Percentiles rank a stretch among this genome's conserved stretches.
Evolutionary conservation across 1,140 invertebrate species (phyloP).

Genomic region (Hylaeus anthracinus): DNA sequence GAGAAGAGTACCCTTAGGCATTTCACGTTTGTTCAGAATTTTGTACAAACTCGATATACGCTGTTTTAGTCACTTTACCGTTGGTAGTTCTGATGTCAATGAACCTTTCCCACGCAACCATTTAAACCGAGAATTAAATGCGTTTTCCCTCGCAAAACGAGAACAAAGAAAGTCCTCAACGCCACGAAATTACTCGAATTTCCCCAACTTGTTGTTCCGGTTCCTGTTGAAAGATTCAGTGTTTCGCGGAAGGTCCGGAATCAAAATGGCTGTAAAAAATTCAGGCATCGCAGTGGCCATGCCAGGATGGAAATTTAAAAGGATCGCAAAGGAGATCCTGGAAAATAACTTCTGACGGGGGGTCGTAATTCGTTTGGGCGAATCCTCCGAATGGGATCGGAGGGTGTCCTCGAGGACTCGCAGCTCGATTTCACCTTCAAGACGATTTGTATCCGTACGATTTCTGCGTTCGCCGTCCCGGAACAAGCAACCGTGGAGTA

Average conservation of each 20-base stretch:
- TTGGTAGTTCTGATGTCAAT: too few relatives aligned
- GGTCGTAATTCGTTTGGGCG: slow-evolving; percentile 6
- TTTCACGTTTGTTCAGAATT: too few relatives aligned
- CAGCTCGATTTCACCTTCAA: slow-evolving; percentile 26
- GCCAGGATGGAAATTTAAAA: slow-evolving; percentile 12
- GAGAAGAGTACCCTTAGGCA: too few relatives aligned
- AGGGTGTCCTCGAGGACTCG: not conserved
- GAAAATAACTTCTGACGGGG: slow-evolving; percentile 7
- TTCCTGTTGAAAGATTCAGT: not conserved
- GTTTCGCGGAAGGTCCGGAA: not conserved
- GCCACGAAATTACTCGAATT: too few relatives aligned
- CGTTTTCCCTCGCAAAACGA: too few relatives aligned
- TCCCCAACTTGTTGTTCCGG: too few relatives aligned
- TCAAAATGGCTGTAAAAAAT: not conserved
- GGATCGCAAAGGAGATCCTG: not conserved
- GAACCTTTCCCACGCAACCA: too few relatives aligned
- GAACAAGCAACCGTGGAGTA: not conserved
- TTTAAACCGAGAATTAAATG: too few relatives aligned
- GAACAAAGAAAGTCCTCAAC: too few relatives aligned
- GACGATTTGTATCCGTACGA: slow-evolving; percentile 18
- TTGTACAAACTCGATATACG: too few relatives aligned
- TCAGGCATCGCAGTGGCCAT: not conserved
- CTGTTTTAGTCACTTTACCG: too few relatives aligned
- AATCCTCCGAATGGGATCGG: not conserved
- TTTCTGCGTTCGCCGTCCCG: not conserved